Evolutionary conservation across 2,113 vertebrate species (phyloP).

Genomic region (Isurus oxyrinchus): DNA sequence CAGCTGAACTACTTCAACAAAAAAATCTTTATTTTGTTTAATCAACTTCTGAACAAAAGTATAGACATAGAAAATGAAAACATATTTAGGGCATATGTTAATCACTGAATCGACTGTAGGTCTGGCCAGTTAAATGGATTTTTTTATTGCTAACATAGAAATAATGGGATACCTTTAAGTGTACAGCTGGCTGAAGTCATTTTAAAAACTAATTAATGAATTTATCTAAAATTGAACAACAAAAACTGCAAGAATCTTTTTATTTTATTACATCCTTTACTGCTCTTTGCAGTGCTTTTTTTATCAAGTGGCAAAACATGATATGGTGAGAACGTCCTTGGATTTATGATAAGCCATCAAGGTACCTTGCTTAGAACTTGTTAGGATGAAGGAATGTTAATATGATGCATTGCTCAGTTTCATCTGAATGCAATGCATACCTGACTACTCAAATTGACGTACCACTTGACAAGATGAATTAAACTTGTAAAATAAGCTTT

Average conservation of each 20-base stretch:
- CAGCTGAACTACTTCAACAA: neutral
- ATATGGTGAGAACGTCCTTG: neutral
- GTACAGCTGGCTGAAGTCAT: neutral
- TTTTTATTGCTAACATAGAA: neutral
- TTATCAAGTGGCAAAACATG: neutral
- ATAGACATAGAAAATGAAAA: neutral
- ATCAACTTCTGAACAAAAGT: constrained; percentile 10
- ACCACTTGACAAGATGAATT: neutral
- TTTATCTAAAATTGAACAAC: neutral
- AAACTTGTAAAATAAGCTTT: neutral
- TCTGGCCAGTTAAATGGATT: neutral
- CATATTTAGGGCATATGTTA: neutral
- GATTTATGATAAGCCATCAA: neutral
- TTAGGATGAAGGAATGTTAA: neutral
- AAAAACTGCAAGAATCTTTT: neutral
- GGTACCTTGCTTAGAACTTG: neutral
- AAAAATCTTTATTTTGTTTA: neutral
- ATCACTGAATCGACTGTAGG: neutral
- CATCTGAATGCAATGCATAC: neutral
- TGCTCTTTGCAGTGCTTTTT: neutral
- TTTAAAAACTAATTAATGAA: neutral
- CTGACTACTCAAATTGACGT: neutral
- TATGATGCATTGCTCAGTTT: neutral
- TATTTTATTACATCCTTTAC: neutral
- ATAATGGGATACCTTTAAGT: neutral